Evolutionary conservation across 1,140 invertebrate species (phyloP).

Genomic region (Calosoma granatense): DNA sequence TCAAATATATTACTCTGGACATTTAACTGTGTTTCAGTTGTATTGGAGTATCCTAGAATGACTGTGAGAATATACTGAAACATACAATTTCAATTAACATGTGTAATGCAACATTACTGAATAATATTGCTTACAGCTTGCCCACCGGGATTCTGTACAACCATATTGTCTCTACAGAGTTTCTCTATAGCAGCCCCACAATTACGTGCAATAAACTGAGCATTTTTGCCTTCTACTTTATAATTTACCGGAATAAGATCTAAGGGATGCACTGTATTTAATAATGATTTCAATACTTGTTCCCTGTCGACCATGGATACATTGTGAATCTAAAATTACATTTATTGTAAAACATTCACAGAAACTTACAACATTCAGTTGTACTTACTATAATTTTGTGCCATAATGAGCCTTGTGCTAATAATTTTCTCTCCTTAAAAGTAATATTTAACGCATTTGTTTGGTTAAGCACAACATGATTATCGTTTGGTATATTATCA

Average conservation of each 20-base stretch:
- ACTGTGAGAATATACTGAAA: constrained; percentile 35
- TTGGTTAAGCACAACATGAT: background rate
- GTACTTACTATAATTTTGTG: constrained; percentile 27
- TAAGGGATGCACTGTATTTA: constrained; percentile 37
- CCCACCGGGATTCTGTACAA: constrained; percentile 32
- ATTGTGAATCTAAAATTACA: constrained; percentile 24
- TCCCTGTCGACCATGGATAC: constrained; percentile 34
- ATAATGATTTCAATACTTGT: constrained; percentile 35
- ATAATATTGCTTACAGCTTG: constrained; percentile 20
- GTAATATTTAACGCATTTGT: constrained; percentile 3
- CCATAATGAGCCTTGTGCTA: constrained; percentile 21
- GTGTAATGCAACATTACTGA: background rate
- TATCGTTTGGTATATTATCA: background rate
- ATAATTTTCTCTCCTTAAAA: constrained; percentile 17
- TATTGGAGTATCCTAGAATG: constrained; percentile 35
- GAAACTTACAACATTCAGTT: constrained; percentile 9
- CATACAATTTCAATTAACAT: background rate
- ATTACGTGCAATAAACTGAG: constrained; percentile 39
- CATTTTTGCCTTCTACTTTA: constrained; percentile 29
- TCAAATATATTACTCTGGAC: constrained; percentile 35
- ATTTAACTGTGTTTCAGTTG: constrained; percentile 38
- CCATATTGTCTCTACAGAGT: constrained; percentile 37
- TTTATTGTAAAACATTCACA: constrained; percentile 4
- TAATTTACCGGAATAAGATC: constrained; percentile 43
- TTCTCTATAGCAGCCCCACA: constrained; percentile 39